A percentile compares a stretch with the other conserved stretches of the same genome.
Conservation (phyloP, 2,888 invertebrate species). For the Penaeus monodon region DNA sequence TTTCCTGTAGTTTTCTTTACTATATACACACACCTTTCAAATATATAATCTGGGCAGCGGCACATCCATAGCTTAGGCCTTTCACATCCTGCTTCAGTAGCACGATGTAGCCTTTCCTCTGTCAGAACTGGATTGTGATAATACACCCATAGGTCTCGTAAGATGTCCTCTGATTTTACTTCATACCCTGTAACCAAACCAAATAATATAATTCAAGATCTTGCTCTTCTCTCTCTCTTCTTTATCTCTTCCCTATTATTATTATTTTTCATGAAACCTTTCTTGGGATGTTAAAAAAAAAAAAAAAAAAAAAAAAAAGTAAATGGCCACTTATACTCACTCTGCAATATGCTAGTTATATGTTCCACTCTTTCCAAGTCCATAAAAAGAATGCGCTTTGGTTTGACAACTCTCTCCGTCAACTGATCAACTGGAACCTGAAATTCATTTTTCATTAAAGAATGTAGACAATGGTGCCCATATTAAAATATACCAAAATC, state of each 20-base stretch:
- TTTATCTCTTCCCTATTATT: too few relatives aligned
- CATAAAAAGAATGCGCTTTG: neutral
- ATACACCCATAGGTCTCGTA: constrained; percentile 34
- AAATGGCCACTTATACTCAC: neutral
- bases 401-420: constrained; percentile 2
- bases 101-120: constrained; percentile 26
- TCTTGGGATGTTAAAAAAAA: too few relatives aligned
- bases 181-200: constrained; percentile 11
- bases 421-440: constrained; percentile 16
- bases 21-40: constrained; percentile 22
- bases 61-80: constrained; percentile 33
- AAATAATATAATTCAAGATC: too few relatives aligned
- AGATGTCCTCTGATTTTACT: constrained; percentile 6
- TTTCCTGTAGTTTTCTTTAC: neutral
- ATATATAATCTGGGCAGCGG: constrained; percentile 1
- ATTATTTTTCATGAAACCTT: too few relatives aligned
- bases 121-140: neutral
- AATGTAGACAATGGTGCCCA: too few relatives aligned
- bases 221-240: too few relatives aligned
- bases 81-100: constrained; percentile 7
- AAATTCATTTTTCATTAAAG: neutral
- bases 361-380: neutral
- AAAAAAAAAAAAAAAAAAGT: too few relatives aligned
- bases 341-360: neutral
- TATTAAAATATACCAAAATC: too few relatives aligned